Base-by-base conservation (phyloP, 2,797 vertebrate genomes). In the Ctenochaetus hawaiiensis region DNA sequence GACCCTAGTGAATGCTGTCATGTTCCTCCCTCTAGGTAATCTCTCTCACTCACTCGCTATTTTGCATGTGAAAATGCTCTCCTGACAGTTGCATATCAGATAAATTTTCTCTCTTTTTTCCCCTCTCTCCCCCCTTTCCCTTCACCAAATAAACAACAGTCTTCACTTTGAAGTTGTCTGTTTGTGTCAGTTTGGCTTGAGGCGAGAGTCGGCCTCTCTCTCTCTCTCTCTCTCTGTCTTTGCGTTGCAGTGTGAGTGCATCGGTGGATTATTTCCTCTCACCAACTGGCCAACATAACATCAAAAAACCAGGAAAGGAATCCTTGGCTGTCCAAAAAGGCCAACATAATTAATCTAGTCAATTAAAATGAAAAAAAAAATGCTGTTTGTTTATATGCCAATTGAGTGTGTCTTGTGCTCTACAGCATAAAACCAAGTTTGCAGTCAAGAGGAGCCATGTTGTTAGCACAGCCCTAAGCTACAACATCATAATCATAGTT, bases 121-220 rank as follows among this genome's bases (percentile, higher is more conserved):
- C 49, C 68, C 34, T 12, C n/a, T 30, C 45, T n/a, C 66, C 60
- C 68, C 79, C 54, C 72, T 73, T 76, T 82, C 83, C 85, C 88
- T 86, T 91, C 82, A 81, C 92, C 91, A 91, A 94, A 93, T 93
- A 94, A 94, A 95, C 93, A 93, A 93, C 92, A 92, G 90, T 93
- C 92, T 92, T 95, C 93, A 93, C 93, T 94, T 94, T 94, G 92
- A 94, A 95, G 94, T 93, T 94, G 92, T 95, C 92, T 94, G 91
- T 94, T 93, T 93, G 90, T 93, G 92, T 93, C 93, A 93, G 92
- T 93, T 93, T 93, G 91, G 91, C 94, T 94, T 77, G 76, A 91
- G 93, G 93, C 93, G 52, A 89, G 89, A 87, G 91, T 85, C 88
- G 91, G 93, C 92, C 92, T 88, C 91, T 91, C 90, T 91, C 91